phyloP scores from a whole-genome alignment of 2,888 invertebrate species.

The Litoditis marina region DNA sequence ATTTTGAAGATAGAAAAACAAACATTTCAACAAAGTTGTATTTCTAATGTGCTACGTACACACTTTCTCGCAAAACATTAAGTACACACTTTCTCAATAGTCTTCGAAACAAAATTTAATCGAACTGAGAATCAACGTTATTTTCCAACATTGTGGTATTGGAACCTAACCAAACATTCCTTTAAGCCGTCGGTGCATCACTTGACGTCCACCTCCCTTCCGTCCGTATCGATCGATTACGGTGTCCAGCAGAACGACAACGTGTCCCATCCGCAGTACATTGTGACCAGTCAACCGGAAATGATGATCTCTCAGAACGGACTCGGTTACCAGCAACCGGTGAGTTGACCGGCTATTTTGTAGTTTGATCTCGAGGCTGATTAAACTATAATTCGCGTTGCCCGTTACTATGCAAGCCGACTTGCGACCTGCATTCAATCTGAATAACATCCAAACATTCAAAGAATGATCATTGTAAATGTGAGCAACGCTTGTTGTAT shows the following conservation, averaged over 20 bases:
- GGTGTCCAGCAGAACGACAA: conserved; percentile 17
- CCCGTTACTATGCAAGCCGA: not conserved
- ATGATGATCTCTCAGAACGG: conserved; percentile 36
- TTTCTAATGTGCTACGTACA: no score
- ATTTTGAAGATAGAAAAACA: not conserved
- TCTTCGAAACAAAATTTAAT: no score
- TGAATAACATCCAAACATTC: no score
- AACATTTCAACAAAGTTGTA: no score
- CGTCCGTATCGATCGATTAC: conserved; percentile 29
- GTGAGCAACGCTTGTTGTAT: no score
- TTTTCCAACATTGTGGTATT: no score
- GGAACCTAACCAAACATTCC: no score
- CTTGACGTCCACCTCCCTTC: conserved; percentile 34
- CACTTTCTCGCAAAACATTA: no score
- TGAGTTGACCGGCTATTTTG: not conserved
- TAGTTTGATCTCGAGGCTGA: not conserved
- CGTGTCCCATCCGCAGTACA: conserved; percentile 38
- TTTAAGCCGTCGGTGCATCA: conserved; percentile 50
- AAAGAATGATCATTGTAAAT: not conserved
- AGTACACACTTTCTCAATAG: no score
- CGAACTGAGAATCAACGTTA: not conserved
- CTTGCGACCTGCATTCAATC: no score
- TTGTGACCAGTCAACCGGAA: conserved; percentile 36
- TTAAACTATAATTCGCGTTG: not conserved
- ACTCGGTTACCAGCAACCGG: conserved; percentile 25